Conservation (phyloP, 2,113 vertebrate genomes). For the Oryzias woworae region DNA sequence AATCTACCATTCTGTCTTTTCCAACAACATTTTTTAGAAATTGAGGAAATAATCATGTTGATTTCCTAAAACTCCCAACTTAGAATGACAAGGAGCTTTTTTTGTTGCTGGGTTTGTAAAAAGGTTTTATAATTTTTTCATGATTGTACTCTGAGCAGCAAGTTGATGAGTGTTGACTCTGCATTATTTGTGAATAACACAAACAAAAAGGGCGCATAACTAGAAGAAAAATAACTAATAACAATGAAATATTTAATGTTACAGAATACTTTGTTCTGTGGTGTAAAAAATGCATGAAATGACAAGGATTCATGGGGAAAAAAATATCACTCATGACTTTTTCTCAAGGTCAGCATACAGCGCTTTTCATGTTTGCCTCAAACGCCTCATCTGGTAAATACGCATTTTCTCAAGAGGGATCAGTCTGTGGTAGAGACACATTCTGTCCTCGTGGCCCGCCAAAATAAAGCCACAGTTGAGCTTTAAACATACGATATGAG, state of each 20-base stretch:
- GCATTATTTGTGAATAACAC: too few relatives aligned
- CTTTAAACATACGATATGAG: too few relatives aligned
- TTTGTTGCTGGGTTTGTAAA: too few relatives aligned
- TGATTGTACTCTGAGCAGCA: too few relatives aligned
- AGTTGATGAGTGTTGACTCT: too few relatives aligned
- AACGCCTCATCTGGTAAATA: slow-evolving; percentile 49
- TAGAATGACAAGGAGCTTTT: too few relatives aligned
- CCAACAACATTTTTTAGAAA: too few relatives aligned
- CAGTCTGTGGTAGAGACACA: slow-evolving; percentile 30
- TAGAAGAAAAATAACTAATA: background rate
- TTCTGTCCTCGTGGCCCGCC: slow-evolving; percentile 17
- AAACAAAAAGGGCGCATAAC: too few relatives aligned
- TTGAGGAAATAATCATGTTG: too few relatives aligned
- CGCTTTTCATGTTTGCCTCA: slow-evolving; percentile 43
- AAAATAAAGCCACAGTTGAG: slow-evolving; percentile 1
- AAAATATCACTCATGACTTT: slow-evolving; percentile 40
- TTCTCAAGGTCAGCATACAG: slow-evolving; percentile 60
- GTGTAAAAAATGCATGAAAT: slow-evolving; percentile 5
- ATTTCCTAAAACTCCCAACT: too few relatives aligned
- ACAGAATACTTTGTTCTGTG: slow-evolving; percentile 1
- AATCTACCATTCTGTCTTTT: slow-evolving; percentile 13
- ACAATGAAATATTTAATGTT: background rate
- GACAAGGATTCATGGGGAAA: slow-evolving; percentile 8
- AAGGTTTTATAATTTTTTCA: too few relatives aligned
- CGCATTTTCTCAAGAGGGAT: slow-evolving; percentile 51